A percentile compares a stretch with the other conserved stretches of the same genome.
These are phyloP conservation scores for Callyntrura guangdongensis DNA, from an alignment of 2,888 invertebrate species.

Conservation along the genomic window DNA sequence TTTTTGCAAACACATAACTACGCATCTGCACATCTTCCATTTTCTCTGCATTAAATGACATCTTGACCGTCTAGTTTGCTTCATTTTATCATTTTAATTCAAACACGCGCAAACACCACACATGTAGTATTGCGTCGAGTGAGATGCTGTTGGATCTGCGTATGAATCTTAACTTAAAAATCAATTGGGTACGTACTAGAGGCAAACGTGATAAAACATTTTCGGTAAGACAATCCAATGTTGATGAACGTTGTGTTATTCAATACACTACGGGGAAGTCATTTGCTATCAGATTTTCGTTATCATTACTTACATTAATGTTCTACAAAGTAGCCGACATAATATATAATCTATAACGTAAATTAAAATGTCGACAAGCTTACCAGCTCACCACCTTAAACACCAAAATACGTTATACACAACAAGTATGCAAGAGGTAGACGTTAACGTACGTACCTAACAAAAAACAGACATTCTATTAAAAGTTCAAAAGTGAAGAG, in stretches of 20 bases:
- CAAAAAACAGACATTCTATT: background rate
- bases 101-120: background rate
- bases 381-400: background rate
- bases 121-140: too few relatives aligned
- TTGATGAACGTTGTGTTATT: background rate
- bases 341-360: too few relatives aligned
- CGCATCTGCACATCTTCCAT: background rate
- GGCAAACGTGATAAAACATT: background rate
- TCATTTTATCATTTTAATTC: background rate
- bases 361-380: slow-evolving; percentile 31
- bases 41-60: background rate
- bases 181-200: too few relatives aligned
- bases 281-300: slow-evolving; percentile 3
- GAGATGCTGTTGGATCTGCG: too few relatives aligned
- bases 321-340: slow-evolving; percentile 19
- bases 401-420: background rate
- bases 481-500: too few relatives aligned
- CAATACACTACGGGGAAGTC: background rate
- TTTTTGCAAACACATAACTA: slow-evolving; percentile 8
- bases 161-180: too few relatives aligned
- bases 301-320: background rate
- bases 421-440: too few relatives aligned
- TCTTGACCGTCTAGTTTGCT: background rate
- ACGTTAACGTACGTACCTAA: too few relatives aligned
- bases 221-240: background rate